Base-by-base conservation (phyloP, 2,888 invertebrate species). In the Malachius bipustulatus region DNA sequence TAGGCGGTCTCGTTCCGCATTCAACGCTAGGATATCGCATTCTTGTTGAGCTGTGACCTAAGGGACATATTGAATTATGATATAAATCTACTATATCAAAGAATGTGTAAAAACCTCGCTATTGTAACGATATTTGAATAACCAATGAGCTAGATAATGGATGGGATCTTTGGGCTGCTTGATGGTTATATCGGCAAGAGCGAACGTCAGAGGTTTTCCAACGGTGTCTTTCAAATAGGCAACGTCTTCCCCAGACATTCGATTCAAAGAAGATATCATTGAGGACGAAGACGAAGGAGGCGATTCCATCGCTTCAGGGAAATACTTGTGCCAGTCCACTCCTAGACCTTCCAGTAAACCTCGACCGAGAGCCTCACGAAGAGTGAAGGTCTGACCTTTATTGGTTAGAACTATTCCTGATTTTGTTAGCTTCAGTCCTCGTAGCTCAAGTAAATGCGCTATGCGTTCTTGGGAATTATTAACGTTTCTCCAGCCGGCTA, bases 141-240 rank as follows among this genome's bases (percentile, higher is more conserved):
- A 49, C 65, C 66, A 67, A 43, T 64, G 64, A 3, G 58, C 67
- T 14, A 68, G 47, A 42, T 65, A 67, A 44, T 61, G 60, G n/a
- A 69, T 60, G 0, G 67, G 67, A 48, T 67, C 66, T 30, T 48
- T 41, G 2, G 67, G 67, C 43, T 64, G 62, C 40, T 60, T 62
- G 1, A 59, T 53, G 2, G 60, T 56, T 28, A 67, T 60, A 47
- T 68, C 66, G 2, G 63, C 62, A 35, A 67, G 41, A 3, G 64
- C 67, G 34, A 64, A 45, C 15, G 59, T 57, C 33, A 67, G 44
- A 2, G 66, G 62, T 31, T 48, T 52, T 4, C 62, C 64, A 11
- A 64, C 42, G 12, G 47, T 42, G 10, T 46, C 48, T 44, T 62
- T 63, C 33, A 64, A 47, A 41, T 64, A 64, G 24, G 50, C 46